Evolutionary conservation across 2,888 invertebrate genomes (phyloP).

Genomic region (Metellina segmentata): DNA sequence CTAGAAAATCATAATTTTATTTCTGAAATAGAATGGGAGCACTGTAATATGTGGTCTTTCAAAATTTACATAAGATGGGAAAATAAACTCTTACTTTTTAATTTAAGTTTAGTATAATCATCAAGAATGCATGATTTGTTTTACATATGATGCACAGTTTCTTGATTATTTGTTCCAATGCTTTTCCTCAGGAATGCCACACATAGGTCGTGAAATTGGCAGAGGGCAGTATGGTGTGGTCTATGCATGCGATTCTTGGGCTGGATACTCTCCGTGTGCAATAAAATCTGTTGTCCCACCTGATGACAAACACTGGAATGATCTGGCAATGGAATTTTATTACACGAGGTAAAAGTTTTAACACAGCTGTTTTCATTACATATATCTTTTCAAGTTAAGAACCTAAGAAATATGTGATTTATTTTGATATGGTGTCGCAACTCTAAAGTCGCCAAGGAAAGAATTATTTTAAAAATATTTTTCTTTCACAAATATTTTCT

Average conservation of each 20-base stretch:
- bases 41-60: conserved; percentile 52
- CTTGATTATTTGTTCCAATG: too few species aligned
- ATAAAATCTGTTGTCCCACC: conserved; percentile 93
- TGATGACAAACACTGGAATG: conserved; percentile 93
- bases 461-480: too few species aligned
- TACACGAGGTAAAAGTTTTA: conserved; percentile 86
- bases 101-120: too few species aligned
- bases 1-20: too few species aligned
- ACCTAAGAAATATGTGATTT: too few species aligned
- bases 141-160: background rate
- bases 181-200: conserved; percentile 81
- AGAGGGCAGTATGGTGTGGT: conserved; percentile 95
- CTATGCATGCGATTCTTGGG: conserved; percentile 90
- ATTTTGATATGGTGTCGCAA: too few species aligned
- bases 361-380: too few species aligned
- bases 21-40: too few species aligned
- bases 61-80: conserved; percentile 17
- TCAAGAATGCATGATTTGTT: background rate
- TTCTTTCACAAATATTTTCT: too few species aligned
- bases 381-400: too few species aligned
- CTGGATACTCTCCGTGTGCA: conserved; percentile 87
- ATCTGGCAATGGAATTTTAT: conserved; percentile 94
- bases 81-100: background rate
- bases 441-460: too few species aligned
- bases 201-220: conserved; percentile 83